Conservation (phyloP, 2,888 invertebrate species). For the Drosophila merina region DNA sequence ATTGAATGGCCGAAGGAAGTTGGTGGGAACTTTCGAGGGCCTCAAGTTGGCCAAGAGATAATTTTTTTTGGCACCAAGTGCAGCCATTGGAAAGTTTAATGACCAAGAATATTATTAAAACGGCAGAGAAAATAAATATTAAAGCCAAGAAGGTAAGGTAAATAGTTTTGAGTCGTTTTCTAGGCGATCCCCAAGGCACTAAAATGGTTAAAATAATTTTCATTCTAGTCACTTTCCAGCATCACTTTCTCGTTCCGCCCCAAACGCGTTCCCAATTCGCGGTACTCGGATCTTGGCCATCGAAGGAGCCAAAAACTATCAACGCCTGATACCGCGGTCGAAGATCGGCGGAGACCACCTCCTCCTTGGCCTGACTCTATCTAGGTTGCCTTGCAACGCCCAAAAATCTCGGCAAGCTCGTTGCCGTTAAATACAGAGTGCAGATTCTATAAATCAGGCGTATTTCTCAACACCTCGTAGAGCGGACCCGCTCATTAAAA, state of each 20-base stretch:
- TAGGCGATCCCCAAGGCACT: neutral
- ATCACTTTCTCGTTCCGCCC: slow-evolving; percentile 16
- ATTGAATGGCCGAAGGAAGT: slow-evolving; percentile 39
- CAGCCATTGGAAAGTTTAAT: slow-evolving; percentile 21
- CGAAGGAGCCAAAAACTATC: slow-evolving; percentile 25
- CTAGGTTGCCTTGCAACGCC: slow-evolving; percentile 42
- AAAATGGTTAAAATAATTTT: neutral
- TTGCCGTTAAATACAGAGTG: slow-evolving; percentile 68
- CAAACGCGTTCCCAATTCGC: slow-evolving; percentile 1
- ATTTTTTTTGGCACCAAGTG: slow-evolving; percentile 8
- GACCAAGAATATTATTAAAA: neutral
- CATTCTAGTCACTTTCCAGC: slow-evolving; percentile 1
- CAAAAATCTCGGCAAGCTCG: slow-evolving; percentile 11
- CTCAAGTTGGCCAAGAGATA: slow-evolving; percentile 21
- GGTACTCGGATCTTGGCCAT: slow-evolving; percentile 1
- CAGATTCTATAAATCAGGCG: slow-evolving; percentile 72
- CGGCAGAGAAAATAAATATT: neutral
- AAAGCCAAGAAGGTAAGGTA: neutral
- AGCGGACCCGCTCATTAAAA: slow-evolving; percentile 71
- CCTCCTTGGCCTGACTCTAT: slow-evolving; percentile 10
- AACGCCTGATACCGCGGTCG: slow-evolving; percentile 8
- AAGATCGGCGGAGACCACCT: slow-evolving; percentile 5
- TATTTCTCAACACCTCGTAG: slow-evolving; percentile 73
- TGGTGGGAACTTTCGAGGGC: slow-evolving; percentile 4
- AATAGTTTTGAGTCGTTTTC: neutral